Percentiles rank a stretch among this genome's conserved stretches.
phyloP scores from a whole-genome alignment of 1,140 invertebrate species.

The Magallana ariakensis region DNA sequence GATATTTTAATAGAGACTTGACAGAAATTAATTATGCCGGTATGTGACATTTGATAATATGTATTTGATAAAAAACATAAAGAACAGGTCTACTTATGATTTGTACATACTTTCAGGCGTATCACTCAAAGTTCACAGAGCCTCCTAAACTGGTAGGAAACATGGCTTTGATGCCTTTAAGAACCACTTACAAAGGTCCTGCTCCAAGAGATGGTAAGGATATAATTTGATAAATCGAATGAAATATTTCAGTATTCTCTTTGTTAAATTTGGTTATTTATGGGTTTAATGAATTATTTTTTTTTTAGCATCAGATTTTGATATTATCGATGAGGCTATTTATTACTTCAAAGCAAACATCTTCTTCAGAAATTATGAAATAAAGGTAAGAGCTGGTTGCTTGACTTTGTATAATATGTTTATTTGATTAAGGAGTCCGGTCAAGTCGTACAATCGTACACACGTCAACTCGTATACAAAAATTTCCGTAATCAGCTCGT shows the following conservation, averaged over 20 bases:
- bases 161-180: slow-evolving; percentile 93
- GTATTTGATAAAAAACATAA: neutral
- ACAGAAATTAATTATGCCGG: neutral
- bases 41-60: neutral
- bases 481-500: too few species aligned
- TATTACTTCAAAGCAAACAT: slow-evolving; percentile 99
- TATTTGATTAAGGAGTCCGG: too few species aligned
- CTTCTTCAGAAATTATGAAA: slow-evolving; percentile 99
- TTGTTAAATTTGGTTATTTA: too few species aligned
- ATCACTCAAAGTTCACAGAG: slow-evolving; percentile 93
- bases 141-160: slow-evolving; percentile 91
- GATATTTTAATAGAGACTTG: neutral
- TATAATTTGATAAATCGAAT: neutral
- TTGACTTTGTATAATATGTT: neutral
- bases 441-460: too few species aligned
- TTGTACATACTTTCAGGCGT: slow-evolving; percentile 85
- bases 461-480: too few species aligned
- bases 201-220: slow-evolving; percentile 84
- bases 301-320: slow-evolving; percentile 84
- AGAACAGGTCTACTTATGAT: neutral
- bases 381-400: slow-evolving; percentile 86
- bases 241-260: too few species aligned
- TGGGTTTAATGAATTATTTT: neutral
- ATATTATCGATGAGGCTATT: slow-evolving; percentile 98
- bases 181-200: slow-evolving; percentile 93